Base-by-base conservation (phyloP, 2,113 vertebrate genomes). In the Procavia capensis region DNA sequence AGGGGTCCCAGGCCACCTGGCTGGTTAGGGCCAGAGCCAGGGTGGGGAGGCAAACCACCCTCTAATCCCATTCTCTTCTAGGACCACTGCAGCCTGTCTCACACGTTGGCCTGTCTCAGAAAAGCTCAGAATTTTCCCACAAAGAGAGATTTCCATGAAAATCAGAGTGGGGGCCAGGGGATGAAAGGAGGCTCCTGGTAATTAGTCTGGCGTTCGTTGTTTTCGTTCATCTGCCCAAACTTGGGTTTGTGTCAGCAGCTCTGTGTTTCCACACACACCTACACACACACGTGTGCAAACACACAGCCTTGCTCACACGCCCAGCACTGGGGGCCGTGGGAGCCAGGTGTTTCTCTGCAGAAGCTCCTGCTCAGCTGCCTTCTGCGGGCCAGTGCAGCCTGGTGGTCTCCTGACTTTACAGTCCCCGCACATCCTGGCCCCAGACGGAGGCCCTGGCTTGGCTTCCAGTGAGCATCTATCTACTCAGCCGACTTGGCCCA, bases 311-410 rank as follows among this genome's bases (percentile, higher is more conserved):
- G 3, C 54, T 59, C 43, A 27, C 29, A 6, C 24, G 50, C 1
- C 22, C 27, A 5, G 8, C 36, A 4, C 64, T 66, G 27, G n/a
- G 1, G 36, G 76, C 1, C 3, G 20, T 54, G 36, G 0, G 68
- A 25, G 36, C 27, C 34, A 43, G 27, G 24, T 0, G 1, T 34
- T 9, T 47, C 0, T 1, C 8, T 34, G 24, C 61, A 57, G 41
- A 14, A 4, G 36, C 59, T 39, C 91, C 70, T 50, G 31, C 79
- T 92, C 54, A 41, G 14, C 68, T 36, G 79, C 66, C 39, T 10
- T 16, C n/a, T n/a, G 9, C 3, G 75, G 27, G n/a, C 54, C 0
- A 36, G 68, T 41, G 61, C 45, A 76, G 9, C 78, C 0, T 3
- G 34, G 43, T 6, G 70, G n/a, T 3, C 25, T 63, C 59, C 86